A percentile compares a stretch with the other conserved stretches of the same genome.
Evolutionary conservation across 2,113 vertebrate genomes (phyloP).

Genomic region (Bettongia penicillata): DNA sequence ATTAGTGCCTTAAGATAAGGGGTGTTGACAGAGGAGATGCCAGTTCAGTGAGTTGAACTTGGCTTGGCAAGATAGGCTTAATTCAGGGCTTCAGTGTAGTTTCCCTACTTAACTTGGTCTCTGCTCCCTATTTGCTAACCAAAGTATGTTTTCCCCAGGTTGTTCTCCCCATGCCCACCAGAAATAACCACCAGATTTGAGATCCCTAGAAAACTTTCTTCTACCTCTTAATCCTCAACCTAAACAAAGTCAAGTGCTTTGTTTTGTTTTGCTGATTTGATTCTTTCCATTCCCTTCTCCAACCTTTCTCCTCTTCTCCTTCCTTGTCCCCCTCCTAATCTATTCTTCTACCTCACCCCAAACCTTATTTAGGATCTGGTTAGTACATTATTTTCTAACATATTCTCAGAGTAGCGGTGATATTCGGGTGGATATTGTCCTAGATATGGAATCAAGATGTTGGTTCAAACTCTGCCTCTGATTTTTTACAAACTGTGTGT

Average conservation of each 20-base stretch:
- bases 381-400: background rate
- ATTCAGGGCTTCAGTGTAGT: background rate
- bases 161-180: background rate
- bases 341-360: background rate
- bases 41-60: background rate
- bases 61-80: background rate
- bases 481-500: background rate
- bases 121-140: background rate
- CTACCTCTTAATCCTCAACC: background rate
- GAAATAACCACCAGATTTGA: background rate
- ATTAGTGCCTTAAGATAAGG: constrained; percentile 3
- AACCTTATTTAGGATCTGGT: background rate
- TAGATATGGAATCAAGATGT: background rate
- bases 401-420: background rate
- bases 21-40: background rate
- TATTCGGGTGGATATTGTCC: background rate
- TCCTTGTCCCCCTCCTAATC: background rate
- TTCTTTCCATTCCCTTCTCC: background rate
- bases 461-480: background rate
- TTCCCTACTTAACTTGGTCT: background rate
- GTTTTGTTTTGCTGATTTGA: background rate
- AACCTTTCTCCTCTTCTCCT: background rate
- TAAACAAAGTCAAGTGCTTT: background rate
- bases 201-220: background rate
- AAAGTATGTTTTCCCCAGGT: background rate